Percentiles rank a stretch among this genome's conserved stretches.
phyloP scores from a whole-genome alignment of 1,140 invertebrate species.

The Apis cerana region DNA sequence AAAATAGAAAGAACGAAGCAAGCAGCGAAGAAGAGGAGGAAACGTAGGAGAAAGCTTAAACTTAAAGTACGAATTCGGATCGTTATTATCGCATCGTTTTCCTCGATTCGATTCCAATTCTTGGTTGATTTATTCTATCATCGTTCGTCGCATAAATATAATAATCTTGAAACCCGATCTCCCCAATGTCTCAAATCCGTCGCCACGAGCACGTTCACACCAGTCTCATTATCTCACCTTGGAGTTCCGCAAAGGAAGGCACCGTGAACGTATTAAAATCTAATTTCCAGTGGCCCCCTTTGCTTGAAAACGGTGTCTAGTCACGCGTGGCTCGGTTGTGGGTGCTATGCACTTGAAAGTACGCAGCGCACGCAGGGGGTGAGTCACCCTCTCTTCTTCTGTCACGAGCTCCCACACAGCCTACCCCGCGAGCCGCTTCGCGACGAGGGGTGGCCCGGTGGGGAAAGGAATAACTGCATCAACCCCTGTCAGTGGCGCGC shows the following conservation, averaged over 20 bases:
- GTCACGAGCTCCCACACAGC: constrained; percentile 34
- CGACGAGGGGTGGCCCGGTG: constrained; percentile 11
- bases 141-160: neutral
- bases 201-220: neutral
- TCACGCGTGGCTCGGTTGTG: constrained; percentile 75
- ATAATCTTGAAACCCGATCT: neutral
- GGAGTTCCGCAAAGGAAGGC: neutral
- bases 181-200: neutral
- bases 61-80: too few species aligned
- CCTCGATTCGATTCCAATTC: too few species aligned
- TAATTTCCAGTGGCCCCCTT: constrained; percentile 78
- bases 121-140: neutral
- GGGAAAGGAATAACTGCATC: constrained; percentile 65
- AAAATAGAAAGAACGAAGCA: too few species aligned
- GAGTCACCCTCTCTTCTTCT: constrained; percentile 74
- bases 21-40: too few species aligned
- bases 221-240: neutral
- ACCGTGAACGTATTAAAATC: constrained; percentile 75
- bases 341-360: constrained; percentile 78
- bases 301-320: constrained; percentile 76
- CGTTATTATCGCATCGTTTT: too few species aligned
- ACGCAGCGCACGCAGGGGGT: constrained; percentile 67
- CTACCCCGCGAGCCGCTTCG: constrained; percentile 53
- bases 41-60: too few species aligned
- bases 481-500: constrained; percentile 63